Evolutionary conservation across 2,113 vertebrate genomes (phyloP), one percentile per base, ranked within the genome.

Genomic region (Epinephelus moara): DNA sequence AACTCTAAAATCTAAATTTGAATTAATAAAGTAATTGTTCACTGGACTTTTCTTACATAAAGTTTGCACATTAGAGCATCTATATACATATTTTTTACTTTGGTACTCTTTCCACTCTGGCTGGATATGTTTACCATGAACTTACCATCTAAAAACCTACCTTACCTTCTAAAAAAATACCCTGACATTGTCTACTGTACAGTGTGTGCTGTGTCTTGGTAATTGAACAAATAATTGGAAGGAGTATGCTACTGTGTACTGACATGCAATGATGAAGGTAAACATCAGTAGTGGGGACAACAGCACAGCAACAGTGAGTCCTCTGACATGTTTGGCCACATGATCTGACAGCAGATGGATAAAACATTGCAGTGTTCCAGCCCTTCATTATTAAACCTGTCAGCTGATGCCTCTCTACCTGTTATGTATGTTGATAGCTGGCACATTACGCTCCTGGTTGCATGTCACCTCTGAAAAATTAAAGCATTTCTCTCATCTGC

Each of bases 391-490:
- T 80, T 81, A 61, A 72, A 82, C 12, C 89, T 89, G 87, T 87
- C 90, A 78, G 75, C 84, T 56, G 75, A 85, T 56, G 72, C 74
- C 68, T 79, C 82, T 76, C 82, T 87, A 68, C 88, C 90, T 71
- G 85, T 89, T 78, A 84, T 84, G 85, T 87, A 80, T 81, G 84
- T 82, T 83, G 87, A 93, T 91, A 67, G 86, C 82, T 81, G 70
- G 71, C 86, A 83, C 84, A 71, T 89, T 86, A 92, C 82, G 86
- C 87, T 74, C 86, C 80, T 42, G 80, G 30, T 75, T 75, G 62
- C 63, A 8, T 71, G 92, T 92, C 87, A 90, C 84, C 93, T 90
- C 85, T 90, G 92, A 90, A 88, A 91, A 91, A 93, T 92, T 84
- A 79, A 89, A 90, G 84, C 80, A 49, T 91, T 88, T 86, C 86